Percentiles rank a stretch among this genome's conserved stretches.
These are phyloP conservation scores for Empis stercorea DNA, from an alignment of 2,888 invertebrate species.

Conservation along the genomic window DNA sequence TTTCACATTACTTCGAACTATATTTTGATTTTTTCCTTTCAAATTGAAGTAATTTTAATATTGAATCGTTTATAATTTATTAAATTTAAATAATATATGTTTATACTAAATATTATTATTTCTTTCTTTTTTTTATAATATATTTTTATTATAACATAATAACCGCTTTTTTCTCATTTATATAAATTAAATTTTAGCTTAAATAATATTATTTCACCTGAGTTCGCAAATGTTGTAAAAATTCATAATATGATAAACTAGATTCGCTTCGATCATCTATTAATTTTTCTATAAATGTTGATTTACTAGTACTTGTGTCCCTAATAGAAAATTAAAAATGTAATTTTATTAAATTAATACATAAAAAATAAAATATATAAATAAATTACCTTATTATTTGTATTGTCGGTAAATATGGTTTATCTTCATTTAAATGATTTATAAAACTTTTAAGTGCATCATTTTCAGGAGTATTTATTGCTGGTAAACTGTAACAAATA, in stretches of 20 bases:
- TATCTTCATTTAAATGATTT: slow-evolving; percentile 68
- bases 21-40: too few species aligned
- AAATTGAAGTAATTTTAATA: too few species aligned
- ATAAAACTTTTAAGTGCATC: slow-evolving; percentile 67
- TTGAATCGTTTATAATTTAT: too few species aligned
- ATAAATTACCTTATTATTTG: slow-evolving; percentile 61
- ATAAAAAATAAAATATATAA: background rate
- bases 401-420: slow-evolving; percentile 66
- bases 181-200: slow-evolving; percentile 19
- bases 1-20: too few species aligned
- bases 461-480: slow-evolving; percentile 59
- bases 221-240: slow-evolving; percentile 85
- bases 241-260: slow-evolving; percentile 93
- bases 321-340: slow-evolving; percentile 41
- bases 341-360: background rate
- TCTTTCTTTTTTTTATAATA: too few species aligned
- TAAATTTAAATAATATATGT: too few species aligned
- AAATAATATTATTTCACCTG: slow-evolving; percentile 63
- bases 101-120: too few species aligned
- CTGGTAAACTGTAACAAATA: slow-evolving; percentile 66
- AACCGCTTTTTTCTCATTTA: too few species aligned
- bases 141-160: too few species aligned
- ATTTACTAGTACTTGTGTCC: slow-evolving; percentile 78
- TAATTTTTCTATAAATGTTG: slow-evolving; percentile 73
- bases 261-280: slow-evolving; percentile 92